Conservation (phyloP, 2,797 vertebrate genomes). For the Pseudochirops cupreus region DNA sequence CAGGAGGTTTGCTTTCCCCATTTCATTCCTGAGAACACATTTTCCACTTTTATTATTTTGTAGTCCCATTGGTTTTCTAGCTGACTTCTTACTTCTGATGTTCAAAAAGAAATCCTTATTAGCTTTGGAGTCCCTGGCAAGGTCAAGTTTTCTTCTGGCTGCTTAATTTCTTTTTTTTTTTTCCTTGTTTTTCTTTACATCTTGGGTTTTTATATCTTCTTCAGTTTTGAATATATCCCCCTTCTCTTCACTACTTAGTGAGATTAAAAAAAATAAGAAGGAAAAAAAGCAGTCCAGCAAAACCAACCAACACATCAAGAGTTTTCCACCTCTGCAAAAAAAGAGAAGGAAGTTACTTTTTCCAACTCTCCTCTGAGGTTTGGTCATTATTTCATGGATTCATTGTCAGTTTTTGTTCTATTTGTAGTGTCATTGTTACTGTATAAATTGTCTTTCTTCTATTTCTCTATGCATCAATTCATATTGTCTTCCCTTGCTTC, state of each 20-base stretch:
- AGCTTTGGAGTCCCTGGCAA: background rate
- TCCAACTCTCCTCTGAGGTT: background rate
- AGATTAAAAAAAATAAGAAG: background rate
- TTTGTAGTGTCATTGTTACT: background rate
- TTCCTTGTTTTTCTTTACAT: background rate
- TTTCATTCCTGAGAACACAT: background rate
- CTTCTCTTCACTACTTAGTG: background rate
- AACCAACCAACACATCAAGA: background rate
- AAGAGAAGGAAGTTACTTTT: background rate
- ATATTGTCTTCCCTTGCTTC: background rate
- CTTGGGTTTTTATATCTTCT: background rate
- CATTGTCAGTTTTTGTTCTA: background rate
- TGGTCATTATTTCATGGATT: background rate
- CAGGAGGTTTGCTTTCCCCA: background rate
- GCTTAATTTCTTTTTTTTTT: background rate
- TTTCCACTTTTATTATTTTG: constrained; percentile 7
- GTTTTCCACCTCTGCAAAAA: background rate
- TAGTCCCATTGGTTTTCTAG: background rate
- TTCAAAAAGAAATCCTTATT: background rate
- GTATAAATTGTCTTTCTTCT: background rate
- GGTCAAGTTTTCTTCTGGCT: background rate
- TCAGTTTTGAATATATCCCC: background rate
- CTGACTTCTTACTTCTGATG: constrained; percentile 9
- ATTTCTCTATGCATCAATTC: background rate
- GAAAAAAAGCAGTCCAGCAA: background rate